A percentile compares a stretch with the other conserved stretches of the same genome.
Evolutionary conservation across 2,113 vertebrate species (phyloP).

Genomic region (Prochilodus magdalenae): DNA sequence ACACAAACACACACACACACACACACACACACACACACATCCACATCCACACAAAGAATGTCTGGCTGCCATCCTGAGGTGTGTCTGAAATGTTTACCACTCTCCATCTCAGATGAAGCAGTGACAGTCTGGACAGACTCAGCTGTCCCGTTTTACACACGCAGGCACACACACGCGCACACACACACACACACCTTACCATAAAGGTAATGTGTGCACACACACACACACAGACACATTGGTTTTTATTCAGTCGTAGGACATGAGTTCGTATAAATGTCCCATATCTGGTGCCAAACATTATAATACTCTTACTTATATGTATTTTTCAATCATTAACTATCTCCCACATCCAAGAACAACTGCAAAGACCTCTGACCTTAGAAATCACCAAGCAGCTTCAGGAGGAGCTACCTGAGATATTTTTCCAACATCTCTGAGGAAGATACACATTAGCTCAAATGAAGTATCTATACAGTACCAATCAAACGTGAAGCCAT

Average conservation of each 20-base stretch:
- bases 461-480: no score
- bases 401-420: no score
- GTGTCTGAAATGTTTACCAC: conserved; percentile 35
- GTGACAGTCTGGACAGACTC: conserved; percentile 48
- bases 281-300: not conserved
- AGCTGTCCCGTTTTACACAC: conserved; percentile 15
- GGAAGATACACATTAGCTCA: no score
- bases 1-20: not conserved
- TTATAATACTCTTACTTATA: no score
- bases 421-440: no score
- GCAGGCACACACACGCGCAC: conserved; percentile 14
- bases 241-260: no score
- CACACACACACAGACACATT: not conserved
- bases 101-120: conserved; percentile 28
- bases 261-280: not conserved
- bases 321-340: no score
- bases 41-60: no score
- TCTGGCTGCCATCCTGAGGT: conserved; percentile 2
- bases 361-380: no score
- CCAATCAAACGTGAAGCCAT: no score
- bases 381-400: no score
- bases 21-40: not conserved
- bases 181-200: conserved; percentile 21
- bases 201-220: not conserved
- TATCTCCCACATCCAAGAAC: no score